These are phyloP conservation scores for Antheraea assamensis DNA, from an alignment of 2,888 invertebrate species.

Conservation along the genomic window DNA sequence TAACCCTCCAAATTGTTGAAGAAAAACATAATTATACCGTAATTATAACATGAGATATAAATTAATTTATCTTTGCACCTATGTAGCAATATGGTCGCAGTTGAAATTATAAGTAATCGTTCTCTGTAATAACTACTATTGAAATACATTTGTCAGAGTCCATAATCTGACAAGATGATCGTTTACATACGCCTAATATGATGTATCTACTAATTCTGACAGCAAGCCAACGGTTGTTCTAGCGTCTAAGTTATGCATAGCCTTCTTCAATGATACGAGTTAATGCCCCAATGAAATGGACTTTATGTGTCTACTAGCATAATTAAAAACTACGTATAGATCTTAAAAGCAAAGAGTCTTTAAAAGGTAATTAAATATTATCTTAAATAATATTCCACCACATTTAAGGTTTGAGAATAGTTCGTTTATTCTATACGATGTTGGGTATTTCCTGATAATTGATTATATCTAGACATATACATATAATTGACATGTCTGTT, in stretches of 20 bases:
- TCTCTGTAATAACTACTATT: neutral
- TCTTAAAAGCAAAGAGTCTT: neutral
- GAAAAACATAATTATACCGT: no score
- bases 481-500: no score
- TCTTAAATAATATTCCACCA: neutral
- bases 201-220: conserved; percentile 1
- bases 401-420: neutral
- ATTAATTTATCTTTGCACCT: no score
- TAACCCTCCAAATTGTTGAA: no score
- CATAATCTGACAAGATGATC: neutral
- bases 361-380: neutral
- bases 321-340: neutral
- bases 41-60: no score
- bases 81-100: neutral
- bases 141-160: conserved; percentile 1
- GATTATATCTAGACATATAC: no score
- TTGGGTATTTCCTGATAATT: neutral
- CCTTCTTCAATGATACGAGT: neutral
- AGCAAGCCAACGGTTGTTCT: neutral
- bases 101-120: neutral
- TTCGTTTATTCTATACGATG: neutral
- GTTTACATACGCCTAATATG: neutral
- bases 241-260: neutral
- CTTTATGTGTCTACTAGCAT: neutral
- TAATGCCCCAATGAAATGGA: neutral